These are phyloP conservation scores for Sceliomorpha sp. DNA, from an alignment of 2,888 invertebrate genomes.

Conservation along the genomic window DNA sequence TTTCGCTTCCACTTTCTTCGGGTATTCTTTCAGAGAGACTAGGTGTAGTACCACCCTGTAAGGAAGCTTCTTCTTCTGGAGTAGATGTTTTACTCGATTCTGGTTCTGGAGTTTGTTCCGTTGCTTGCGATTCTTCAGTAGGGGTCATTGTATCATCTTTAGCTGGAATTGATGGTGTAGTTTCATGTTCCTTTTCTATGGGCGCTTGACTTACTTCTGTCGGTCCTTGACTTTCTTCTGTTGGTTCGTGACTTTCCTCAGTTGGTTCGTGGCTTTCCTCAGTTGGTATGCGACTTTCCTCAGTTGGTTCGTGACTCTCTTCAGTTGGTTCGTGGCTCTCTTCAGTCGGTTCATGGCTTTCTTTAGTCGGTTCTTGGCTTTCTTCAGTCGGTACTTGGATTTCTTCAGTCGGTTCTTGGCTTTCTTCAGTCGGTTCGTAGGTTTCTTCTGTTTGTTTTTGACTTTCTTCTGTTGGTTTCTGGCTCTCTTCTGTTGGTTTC, in stretches of 20 bases:
- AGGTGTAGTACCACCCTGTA: too few relatives aligned
- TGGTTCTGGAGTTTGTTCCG: constrained; percentile 7
- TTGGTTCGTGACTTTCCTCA: constrained; percentile 2
- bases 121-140: constrained; percentile 24
- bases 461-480: constrained; percentile 12
- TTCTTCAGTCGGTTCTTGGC: too few relatives aligned
- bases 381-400: constrained; percentile 21
- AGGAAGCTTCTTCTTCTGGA: too few relatives aligned
- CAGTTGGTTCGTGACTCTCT: constrained; percentile 47
- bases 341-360: too few relatives aligned
- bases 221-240: constrained; percentile 4
- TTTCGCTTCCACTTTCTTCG: too few relatives aligned
- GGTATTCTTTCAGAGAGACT: too few relatives aligned
- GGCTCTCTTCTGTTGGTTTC: constrained; percentile 17
- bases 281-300: constrained; percentile 15
- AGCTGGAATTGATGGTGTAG: background rate
- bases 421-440: too few relatives aligned
- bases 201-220: constrained; percentile 18
- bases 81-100: constrained; percentile 8
- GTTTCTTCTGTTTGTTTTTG: constrained; percentile 25
- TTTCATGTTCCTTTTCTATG: background rate
- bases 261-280: constrained; percentile 15
- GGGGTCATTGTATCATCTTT: constrained; percentile 19
- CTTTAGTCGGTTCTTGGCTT: constrained; percentile 25
- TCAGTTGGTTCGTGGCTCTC: too few relatives aligned